Evolutionary conservation across 2,888 invertebrate species (phyloP).

Genomic region (Dolomedes plantarius): DNA sequence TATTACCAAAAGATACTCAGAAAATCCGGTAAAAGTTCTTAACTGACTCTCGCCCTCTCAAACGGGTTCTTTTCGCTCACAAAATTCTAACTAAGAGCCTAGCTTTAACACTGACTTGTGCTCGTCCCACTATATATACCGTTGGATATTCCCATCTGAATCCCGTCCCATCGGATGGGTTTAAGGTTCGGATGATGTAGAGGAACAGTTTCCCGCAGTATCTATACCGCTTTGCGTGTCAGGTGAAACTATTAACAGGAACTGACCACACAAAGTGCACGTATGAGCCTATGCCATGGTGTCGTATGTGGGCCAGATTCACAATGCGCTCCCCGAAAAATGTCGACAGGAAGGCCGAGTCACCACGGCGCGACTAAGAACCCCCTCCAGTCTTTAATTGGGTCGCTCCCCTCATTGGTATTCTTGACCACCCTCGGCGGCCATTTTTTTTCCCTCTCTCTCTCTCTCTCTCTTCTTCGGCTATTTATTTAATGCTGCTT

Average conservation of each 20-base stretch:
- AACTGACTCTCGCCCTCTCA: too few relatives aligned
- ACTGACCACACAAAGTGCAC: slow-evolving; percentile 3
- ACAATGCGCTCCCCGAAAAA: slow-evolving; percentile 6
- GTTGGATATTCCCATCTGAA: too few relatives aligned
- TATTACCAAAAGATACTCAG: too few relatives aligned
- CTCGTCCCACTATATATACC: too few relatives aligned
- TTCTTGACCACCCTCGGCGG: slow-evolving; percentile 53
- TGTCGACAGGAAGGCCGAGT: slow-evolving; percentile 57
- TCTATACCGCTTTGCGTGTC: too few relatives aligned
- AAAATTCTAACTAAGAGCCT: too few relatives aligned
- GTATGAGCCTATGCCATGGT: not conserved
- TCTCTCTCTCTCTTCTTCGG: slow-evolving; percentile 17
- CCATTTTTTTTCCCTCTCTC: slow-evolving; percentile 24
- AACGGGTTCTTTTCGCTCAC: too few relatives aligned
- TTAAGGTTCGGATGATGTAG: too few relatives aligned
- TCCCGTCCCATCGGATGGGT: too few relatives aligned
- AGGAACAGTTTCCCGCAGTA: too few relatives aligned
- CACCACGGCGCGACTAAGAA: slow-evolving; percentile 66
- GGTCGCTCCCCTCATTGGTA: slow-evolving; percentile 66
- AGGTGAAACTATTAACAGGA: not conserved
- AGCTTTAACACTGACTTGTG: too few relatives aligned
- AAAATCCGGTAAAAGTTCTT: too few relatives aligned
- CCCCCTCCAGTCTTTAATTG: slow-evolving; percentile 61
- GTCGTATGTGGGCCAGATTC: not conserved
- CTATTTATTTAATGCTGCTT: slow-evolving; percentile 38